Evolutionary conservation across 2,888 invertebrate species (phyloP), one percentile per base, ranked within the genome.

Genomic region (Drosophila kuntzei): DNA sequence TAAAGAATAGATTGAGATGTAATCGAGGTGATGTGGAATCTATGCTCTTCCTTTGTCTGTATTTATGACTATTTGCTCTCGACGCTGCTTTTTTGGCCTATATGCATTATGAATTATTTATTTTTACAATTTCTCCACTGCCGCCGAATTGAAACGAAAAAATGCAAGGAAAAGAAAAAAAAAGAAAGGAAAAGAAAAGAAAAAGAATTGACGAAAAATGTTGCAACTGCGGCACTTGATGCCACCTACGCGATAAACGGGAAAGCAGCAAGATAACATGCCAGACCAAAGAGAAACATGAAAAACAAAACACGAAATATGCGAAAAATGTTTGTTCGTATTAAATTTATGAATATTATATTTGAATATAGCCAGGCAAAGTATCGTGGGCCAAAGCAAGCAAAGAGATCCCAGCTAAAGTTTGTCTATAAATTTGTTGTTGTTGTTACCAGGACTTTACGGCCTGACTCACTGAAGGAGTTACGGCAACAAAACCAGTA

Each of bases 21-120:
- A 20, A 39, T 29, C 29, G 16, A 16, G 27, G 7, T 27, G 12
- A 53, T 39, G 11, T n/a, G 4, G 5, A 39, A 27, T 41, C 16
- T 44, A 43, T 25, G 44, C 16, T 16, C 55, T 34, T 14, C 14
- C 34, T 54, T 43, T 62, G 63, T 49, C 50, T 60, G 39, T 47
- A 63, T 82, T 76, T 86, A 37, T 54, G 53, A 60, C 32, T 43
- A 58, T 70, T 70, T 66, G 47, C 68, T 37, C 44, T 46, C 39
- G 61, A 44, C 43, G 60, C 61, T 71, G 67, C 18, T 34, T 69
- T 76, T 72, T 61, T 87, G 87, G 87, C 75, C 87, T 83, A 84
- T 86, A 86, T 88, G 87, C 87, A 84, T 88, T 88, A 84, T 84
- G 84, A 88, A 88, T 83, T 83, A 84, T 84, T 84, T 88, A 88